phyloP scores from a whole-genome alignment of 2,797 vertebrate genomes.

The Allenopithecus nigroviridis region DNA sequence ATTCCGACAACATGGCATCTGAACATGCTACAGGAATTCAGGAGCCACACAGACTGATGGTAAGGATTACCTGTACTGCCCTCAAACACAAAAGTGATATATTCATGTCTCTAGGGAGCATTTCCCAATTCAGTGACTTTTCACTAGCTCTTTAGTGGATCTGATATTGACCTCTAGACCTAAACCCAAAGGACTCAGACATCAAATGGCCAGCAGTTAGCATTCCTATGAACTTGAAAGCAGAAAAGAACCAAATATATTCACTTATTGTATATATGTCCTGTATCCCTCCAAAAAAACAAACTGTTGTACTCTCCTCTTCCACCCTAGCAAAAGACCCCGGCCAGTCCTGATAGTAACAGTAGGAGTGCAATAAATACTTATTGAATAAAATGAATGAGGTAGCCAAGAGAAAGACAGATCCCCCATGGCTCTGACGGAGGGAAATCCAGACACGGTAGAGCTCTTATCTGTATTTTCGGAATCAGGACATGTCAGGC shows the following conservation, averaged over 20 bases:
- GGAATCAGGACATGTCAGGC: background rate
- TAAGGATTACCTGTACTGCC: background rate
- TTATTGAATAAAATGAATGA: background rate
- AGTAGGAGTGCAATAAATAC: background rate
- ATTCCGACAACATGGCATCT: background rate
- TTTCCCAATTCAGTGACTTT: background rate
- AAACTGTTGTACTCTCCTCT: background rate
- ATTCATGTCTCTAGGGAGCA: background rate
- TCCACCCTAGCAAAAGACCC: background rate
- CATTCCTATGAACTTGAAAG: background rate
- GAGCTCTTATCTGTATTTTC: background rate
- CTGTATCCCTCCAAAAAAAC: background rate
- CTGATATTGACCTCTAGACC: background rate
- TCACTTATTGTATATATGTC: background rate
- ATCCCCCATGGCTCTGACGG: background rate
- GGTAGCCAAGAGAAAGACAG: background rate
- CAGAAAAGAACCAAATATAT: background rate
- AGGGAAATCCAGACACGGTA: background rate
- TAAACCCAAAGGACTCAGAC: background rate
- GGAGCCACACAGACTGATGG: background rate
- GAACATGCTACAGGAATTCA: background rate
- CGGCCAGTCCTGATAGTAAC: background rate
- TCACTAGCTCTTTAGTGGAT: background rate
- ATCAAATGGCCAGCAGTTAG: background rate
- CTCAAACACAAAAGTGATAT: background rate